Evolutionary conservation across 2,113 vertebrate genomes (phyloP).

Genomic region (Lathamus discolor): DNA sequence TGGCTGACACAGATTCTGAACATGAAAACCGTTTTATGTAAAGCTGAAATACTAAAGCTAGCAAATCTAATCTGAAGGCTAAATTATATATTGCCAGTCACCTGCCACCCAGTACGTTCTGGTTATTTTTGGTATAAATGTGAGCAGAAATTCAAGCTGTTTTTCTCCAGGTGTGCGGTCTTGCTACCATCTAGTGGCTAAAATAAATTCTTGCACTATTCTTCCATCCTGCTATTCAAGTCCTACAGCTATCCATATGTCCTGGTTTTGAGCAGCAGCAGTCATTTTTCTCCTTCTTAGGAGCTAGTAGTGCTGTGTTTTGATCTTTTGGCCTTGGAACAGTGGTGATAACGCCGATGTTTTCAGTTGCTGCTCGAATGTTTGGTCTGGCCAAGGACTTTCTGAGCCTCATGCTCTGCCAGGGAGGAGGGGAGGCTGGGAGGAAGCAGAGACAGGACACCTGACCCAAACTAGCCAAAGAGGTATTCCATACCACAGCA

Average conservation of each 20-base stretch:
- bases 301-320: too few species aligned
- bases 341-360: too few species aligned
- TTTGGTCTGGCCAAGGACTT: too few species aligned
- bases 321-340: too few species aligned
- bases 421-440: too few species aligned
- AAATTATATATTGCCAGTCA: background rate
- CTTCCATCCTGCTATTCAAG: background rate
- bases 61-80: background rate
- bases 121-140: background rate
- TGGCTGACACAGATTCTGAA: background rate
- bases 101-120: background rate
- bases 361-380: too few species aligned
- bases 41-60: background rate
- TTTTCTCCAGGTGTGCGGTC: background rate
- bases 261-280: too few species aligned
- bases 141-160: rapidly evolving
- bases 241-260: rapidly evolving
- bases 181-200: constrained; percentile 70
- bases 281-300: too few species aligned
- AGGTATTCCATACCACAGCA: too few species aligned
- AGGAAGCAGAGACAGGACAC: too few species aligned
- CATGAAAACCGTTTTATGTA: background rate
- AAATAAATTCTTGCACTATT: background rate
- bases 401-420: too few species aligned
- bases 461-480: too few species aligned